These are phyloP conservation scores for Rhogogaster chlorosoma DNA, from an alignment of 2,888 invertebrate species.

Conservation along the genomic window DNA sequence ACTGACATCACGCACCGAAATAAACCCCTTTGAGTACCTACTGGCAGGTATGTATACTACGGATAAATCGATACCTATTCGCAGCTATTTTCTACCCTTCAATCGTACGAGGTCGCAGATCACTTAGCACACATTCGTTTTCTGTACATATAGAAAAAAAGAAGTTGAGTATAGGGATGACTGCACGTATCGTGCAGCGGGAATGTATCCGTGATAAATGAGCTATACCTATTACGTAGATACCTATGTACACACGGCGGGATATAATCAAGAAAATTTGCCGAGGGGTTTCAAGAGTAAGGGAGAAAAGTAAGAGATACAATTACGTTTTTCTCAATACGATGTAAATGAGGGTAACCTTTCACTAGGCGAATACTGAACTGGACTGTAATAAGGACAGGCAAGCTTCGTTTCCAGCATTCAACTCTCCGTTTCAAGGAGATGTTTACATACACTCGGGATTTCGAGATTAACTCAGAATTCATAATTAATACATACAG, in stretches of 20 bases:
- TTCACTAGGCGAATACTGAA: not conserved
- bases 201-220: not conserved
- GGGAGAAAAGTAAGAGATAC: not conserved
- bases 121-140: conserved; percentile 4
- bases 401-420: conserved; percentile 40
- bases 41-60: not conserved
- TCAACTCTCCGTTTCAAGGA: conserved; percentile 42
- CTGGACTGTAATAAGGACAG: not conserved
- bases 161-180: not conserved
- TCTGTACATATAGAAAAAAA: not conserved
- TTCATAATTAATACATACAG: not conserved
- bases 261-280: not conserved
- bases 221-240: not conserved
- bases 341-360: conserved; percentile 26
- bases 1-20: conserved; percentile 36
- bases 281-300: not conserved
- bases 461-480: not conserved
- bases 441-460: not conserved
- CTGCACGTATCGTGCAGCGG: not conserved
- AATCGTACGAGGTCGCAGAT: not conserved
- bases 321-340: conserved; percentile 36
- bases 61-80: conserved; percentile 31
- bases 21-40: not conserved
- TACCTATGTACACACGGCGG: not conserved
- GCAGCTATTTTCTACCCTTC: conserved; percentile 4